Base-by-base conservation (phyloP, 2,113 vertebrate species). In the Brevimyrus niger region DNA sequence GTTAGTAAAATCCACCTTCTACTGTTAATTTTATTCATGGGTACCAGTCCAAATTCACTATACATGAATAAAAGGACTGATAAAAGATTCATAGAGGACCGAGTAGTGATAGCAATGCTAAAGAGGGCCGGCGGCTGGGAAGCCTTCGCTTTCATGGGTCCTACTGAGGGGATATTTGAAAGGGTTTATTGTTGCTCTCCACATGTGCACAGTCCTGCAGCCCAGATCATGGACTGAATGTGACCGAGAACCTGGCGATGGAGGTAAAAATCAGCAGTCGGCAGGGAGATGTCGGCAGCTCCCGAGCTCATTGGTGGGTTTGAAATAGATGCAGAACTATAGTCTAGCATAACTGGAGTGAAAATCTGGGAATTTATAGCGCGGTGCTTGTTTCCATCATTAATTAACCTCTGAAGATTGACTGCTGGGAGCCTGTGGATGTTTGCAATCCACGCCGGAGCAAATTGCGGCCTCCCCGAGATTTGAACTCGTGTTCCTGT, bases 361-460 rank as follows among this genome's bases (percentile, higher is more conserved):
- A 23, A 83, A 83, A 83, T 10, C 42, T 42, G 80, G 38, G 21
- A 83, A 42, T 44, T 83, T 17, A 83, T 83, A 38, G 80, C 42
- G n/a, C 44, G 23, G 38, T 47, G 42, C 9, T 82, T 82, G 42
- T 82, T 42, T 82, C 31, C 21, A 82, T 82, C 19, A 19, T 82
- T 82, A 82, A 82, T 82, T 82, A 82, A 82, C 76, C 42, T 44
- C 38, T 84, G 38, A 84, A 84, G 21, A 84, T 44, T 84, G 82
- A 44, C 38, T 84, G 44, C 21, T 80, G 73, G 15, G 73, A 42
- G 73, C 35, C 13, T 42, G 35, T 42, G 35, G 73, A 80, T 42
- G 73, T 80, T 80, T 42, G 6, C 73, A 19, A n/a, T 80, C 35
- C n/a, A 42, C 15, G 35, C 31, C 31, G 42, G 31, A 42, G 73